Evolutionary conservation across 1,140 invertebrate species (phyloP).

Genomic region (Diachasma alloeum): DNA sequence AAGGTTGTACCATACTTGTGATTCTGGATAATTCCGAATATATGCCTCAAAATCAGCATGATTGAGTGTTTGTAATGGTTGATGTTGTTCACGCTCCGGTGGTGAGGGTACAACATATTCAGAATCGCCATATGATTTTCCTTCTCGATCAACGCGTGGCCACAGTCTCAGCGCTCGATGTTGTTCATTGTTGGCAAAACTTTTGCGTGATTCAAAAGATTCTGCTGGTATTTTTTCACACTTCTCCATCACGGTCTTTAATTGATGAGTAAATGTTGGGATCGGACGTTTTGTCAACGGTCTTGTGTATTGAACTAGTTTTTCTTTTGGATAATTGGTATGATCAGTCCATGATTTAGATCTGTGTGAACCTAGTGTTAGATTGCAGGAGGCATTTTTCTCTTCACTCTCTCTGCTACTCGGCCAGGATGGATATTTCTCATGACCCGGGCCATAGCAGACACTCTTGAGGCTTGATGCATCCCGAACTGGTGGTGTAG

Average conservation of each 20-base stretch:
- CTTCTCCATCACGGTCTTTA: slow-evolving; percentile 79
- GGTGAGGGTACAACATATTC: slow-evolving; percentile 80
- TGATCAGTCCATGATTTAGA: slow-evolving; percentile 81
- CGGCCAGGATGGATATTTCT: slow-evolving; percentile 85
- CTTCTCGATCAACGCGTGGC: slow-evolving; percentile 74
- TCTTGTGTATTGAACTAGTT: slow-evolving; percentile 71
- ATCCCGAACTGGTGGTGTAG: slow-evolving; percentile 73
- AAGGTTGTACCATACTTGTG: slow-evolving; percentile 57
- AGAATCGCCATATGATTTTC: slow-evolving; percentile 71
- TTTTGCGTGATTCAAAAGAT: slow-evolving; percentile 67
- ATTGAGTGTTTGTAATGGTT: slow-evolving; percentile 63
- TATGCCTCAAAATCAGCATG: slow-evolving; percentile 66
- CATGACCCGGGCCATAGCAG: slow-evolving; percentile 78
- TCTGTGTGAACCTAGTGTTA: slow-evolving; percentile 66
- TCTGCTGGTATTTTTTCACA: slow-evolving; percentile 77
- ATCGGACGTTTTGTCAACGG: slow-evolving; percentile 74
- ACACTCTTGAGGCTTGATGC: slow-evolving; percentile 74
- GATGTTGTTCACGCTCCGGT: slow-evolving; percentile 73
- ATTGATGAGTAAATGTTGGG: slow-evolving; percentile 73
- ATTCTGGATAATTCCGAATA: slow-evolving; percentile 66
- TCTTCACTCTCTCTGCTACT: slow-evolving; percentile 58
- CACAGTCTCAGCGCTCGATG: slow-evolving; percentile 62
- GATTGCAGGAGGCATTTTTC: slow-evolving; percentile 55
- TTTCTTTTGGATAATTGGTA: slow-evolving; percentile 79
- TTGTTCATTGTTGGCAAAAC: slow-evolving; percentile 45